Base-by-base conservation (phyloP, 2,797 vertebrate species). In the Scarus forsteni region DNA sequence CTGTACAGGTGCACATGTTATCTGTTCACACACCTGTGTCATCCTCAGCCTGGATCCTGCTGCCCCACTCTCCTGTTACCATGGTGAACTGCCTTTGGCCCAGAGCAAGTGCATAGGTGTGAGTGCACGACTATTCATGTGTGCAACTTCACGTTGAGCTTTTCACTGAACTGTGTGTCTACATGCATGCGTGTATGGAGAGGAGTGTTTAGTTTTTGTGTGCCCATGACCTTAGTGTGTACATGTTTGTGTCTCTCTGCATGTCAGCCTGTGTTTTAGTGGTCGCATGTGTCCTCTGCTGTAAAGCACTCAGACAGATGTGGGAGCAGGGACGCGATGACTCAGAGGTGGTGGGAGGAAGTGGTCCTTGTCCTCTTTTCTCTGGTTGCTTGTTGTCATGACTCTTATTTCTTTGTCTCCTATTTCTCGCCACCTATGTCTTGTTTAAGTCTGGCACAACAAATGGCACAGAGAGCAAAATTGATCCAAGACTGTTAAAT, bases 81-180 rank as follows among this genome's bases (percentile, higher is more conserved):
- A 92, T 93, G 91, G 91, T 87, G 79, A 93, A 91, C 77, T 89
- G 78, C 44, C 75, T 76, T 75, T 73, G 83, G 88, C 88, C 83
- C 80, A 59, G 67, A 83, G 86, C 70, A 56, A 75, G 67, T 54
- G 66, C 60, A 79, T 64, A 54, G 54, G 74, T 79, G 69, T 79
- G 79, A 64, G 67, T 55, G 60, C 46, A 39, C 38, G 12, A 55
- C 9, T 79, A 36, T 70, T 56, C 18, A 12, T 52, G 70, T 72
- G 81, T 75, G 77, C 62, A 73, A 75, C 71, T 62, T 84, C 36
- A 54, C 80, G 66, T 59, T 73, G 49, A 57, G 38, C 46, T 72
- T 61, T 57, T 50, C 39, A 49, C 6, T 27, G 27, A 27, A 27
- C 2, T 27, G 0, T 6, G 19, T 45, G 48, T 38, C 34, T 58